Evolutionary conservation across 2,113 vertebrate genomes (phyloP), one percentile per base, ranked within the genome.

Genomic region (Steatornis caripensis): DNA sequence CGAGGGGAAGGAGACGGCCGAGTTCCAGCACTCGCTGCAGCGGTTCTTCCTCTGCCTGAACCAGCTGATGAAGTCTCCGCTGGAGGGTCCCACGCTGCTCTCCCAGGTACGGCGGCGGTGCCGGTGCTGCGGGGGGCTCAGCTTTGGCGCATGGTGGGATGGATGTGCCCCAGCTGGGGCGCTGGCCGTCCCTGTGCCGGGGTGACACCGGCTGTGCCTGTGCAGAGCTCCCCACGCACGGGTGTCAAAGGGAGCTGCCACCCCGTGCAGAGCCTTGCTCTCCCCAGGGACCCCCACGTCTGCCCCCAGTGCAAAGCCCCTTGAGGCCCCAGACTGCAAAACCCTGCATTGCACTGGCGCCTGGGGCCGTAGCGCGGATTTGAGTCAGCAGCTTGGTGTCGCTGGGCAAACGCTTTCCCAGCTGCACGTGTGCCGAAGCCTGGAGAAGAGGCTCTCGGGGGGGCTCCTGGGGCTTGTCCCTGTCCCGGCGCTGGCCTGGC

Each of bases 71-170:
- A 6, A 83, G 51, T 97, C 95, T 75, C 29, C 90, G 0, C 84
- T 94, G 95, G 96, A 97, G 57, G 95, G 95, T 21, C 91, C 95
- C 78, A 97, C 87, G 0, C 85, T 97, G 81, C 86, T 97, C 9
- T 45, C 85, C 81, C 97, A 97, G 97, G 97, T 97, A 46, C 1
- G 45, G 4, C 0, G 1, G 36, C 13, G 58, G 32, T 13, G 34
- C 3, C 0, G 10, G 24, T 32, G 72, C 45, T 58, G 85, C 5
- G 30, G 36, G 34, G 48, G 71, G 81, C 66, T 72, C 62, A 43
- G 51, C 13, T 39, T 48, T 18, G 46, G 2, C 2, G 2, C 2
- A 5, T 7, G 55, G 18, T 3, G 4, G 51, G 10, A n/a, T 22
- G 23, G 61, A 37, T 0, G 3, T 68, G 61, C 12, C 39, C 19